These are phyloP conservation scores for Scomber scombrus DNA, from an alignment of 2,113 vertebrate genomes.

Conservation along the genomic window DNA sequence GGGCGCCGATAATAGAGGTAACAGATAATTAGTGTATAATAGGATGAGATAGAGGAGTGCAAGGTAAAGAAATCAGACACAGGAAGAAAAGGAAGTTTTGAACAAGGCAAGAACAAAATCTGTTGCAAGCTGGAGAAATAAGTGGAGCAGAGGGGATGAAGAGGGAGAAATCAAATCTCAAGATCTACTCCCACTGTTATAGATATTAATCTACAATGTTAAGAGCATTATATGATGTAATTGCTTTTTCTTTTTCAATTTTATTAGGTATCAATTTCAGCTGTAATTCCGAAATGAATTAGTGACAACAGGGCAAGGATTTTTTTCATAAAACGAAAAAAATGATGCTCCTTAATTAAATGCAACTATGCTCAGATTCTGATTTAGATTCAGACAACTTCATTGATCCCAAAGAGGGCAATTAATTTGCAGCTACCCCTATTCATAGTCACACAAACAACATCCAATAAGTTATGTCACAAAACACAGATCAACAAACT, in stretches of 20 bases:
- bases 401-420: too few species aligned
- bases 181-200: background rate
- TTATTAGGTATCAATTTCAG: background rate
- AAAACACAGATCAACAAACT: too few species aligned
- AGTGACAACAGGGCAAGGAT: too few species aligned
- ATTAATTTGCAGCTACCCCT: too few species aligned
- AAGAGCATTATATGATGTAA: background rate
- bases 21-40: conserved; percentile 20
- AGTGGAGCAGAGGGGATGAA: background rate
- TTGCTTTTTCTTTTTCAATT: background rate
- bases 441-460: too few species aligned
- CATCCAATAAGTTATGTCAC: too few species aligned
- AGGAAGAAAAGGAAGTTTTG: background rate
- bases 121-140: background rate
- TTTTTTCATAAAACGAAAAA: too few species aligned
- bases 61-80: background rate
- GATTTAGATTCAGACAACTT: too few species aligned
- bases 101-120: background rate
- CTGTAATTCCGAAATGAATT: background rate
- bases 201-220: background rate
- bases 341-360: too few species aligned
- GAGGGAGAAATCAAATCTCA: background rate
- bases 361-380: too few species aligned
- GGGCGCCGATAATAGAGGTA: background rate
- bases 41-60: background rate